These are phyloP conservation scores for Hiodon alosoides DNA, from an alignment of 2,113 vertebrate genomes.

Conservation along the genomic window DNA sequence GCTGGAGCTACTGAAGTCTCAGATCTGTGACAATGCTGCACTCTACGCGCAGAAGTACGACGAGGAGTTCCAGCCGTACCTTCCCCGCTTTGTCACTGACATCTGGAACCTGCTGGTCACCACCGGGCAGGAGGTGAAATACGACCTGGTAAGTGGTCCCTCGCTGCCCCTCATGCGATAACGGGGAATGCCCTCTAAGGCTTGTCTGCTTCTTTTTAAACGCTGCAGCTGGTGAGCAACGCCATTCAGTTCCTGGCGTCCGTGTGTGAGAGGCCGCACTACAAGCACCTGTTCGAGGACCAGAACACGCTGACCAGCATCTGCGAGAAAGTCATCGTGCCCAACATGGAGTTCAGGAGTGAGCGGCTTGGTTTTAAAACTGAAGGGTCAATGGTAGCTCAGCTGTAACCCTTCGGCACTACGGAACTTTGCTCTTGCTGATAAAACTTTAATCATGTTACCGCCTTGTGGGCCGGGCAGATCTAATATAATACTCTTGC, in stretches of 20 bases:
- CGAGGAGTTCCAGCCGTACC: conserved; percentile 92
- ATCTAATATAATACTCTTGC: no score
- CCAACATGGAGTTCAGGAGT: conserved; percentile 99
- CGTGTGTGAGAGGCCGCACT: conserved; percentile 94
- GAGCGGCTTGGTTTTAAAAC: conserved; percentile 37
- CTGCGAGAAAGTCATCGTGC: conserved; percentile 97
- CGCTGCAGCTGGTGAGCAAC: conserved; percentile 86
- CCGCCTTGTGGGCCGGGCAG: no score
- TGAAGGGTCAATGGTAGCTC: neutral
- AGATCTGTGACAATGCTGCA: conserved; percentile 97
- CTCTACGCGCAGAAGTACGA: conserved; percentile 98
- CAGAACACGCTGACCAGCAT: conserved; percentile 94
- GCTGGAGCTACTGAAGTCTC: conserved; percentile 91
- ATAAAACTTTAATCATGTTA: no score
- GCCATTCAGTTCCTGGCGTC: conserved; percentile 98
- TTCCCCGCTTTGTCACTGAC: conserved; percentile 92
- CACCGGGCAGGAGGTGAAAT: conserved; percentile 95
- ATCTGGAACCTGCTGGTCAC: conserved; percentile 98
- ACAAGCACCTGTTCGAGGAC: conserved; percentile 96
- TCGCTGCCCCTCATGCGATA: neutral
- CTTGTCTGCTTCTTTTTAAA: conserved; percentile 33
- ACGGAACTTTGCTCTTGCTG: no score
- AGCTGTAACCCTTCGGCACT: no score
- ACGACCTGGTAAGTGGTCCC: conserved; percentile 80
- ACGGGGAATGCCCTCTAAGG: neutral